Percentiles rank a stretch among this genome's conserved stretches.
Conservation (phyloP, 2,797 vertebrate genomes). For the Picus viridis region DNA sequence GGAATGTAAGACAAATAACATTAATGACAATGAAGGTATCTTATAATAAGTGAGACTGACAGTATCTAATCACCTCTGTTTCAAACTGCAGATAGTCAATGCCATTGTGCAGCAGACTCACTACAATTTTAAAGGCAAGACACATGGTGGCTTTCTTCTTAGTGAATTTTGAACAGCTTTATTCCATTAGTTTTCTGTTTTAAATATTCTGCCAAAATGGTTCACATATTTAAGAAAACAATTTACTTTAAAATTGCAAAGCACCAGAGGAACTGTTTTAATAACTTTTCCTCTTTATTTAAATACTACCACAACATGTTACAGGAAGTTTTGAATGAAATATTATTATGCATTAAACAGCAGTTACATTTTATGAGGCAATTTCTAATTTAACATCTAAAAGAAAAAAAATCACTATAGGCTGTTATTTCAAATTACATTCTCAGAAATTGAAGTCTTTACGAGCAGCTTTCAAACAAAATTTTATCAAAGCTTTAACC, state of each 20-base stretch:
- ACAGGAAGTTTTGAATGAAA: conserved; percentile 56
- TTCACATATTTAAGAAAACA: background rate
- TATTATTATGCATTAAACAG: conserved; percentile 48
- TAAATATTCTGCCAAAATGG: background rate
- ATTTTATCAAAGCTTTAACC: conserved; percentile 26
- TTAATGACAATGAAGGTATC: background rate
- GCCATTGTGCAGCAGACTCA: background rate
- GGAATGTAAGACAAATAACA: background rate
- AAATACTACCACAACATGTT: conserved; percentile 6
- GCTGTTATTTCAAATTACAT: conserved; percentile 50
- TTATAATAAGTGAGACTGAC: background rate
- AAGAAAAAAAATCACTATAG: conserved; percentile 23
- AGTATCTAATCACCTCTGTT: background rate
- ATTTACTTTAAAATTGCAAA: background rate
- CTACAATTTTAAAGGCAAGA: background rate
- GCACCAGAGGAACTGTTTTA: background rate
- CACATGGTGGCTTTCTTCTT: background rate
- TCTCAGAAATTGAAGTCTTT: conserved; percentile 53
- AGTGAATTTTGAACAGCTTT: background rate
- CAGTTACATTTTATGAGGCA: conserved; percentile 55
- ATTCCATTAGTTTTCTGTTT: background rate
- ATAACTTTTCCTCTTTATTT: conserved; percentile 37
- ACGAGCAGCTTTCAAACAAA: conserved; percentile 49
- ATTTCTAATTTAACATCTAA: conserved; percentile 52
- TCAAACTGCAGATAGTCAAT: background rate